A percentile compares a stretch with the other conserved stretches of the same genome.
Conservation (phyloP, 2,888 invertebrate genomes). For the Ariolimax columbianus region DNA sequence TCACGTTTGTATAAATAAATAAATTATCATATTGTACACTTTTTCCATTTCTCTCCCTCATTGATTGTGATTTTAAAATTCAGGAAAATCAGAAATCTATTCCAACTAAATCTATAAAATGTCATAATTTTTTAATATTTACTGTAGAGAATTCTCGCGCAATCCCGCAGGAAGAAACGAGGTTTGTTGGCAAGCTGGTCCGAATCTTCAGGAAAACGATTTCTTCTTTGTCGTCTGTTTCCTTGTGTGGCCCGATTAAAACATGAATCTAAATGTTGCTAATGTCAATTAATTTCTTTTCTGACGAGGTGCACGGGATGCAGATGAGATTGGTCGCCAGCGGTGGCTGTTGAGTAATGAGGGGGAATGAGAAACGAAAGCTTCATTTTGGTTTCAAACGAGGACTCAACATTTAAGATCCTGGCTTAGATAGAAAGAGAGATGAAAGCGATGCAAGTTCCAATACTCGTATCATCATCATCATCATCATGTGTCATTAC, state of each 20-base stretch:
- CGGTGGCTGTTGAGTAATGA: background rate
- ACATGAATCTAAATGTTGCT: constrained; percentile 5
- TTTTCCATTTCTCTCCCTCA: too few species aligned
- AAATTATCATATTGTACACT: too few species aligned
- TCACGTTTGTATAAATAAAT: too few species aligned
- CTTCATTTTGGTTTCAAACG: background rate
- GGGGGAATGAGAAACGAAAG: background rate
- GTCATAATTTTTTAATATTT: too few species aligned
- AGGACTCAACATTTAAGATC: too few species aligned
- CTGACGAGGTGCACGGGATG: background rate
- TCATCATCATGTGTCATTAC: too few species aligned
- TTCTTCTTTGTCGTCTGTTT: background rate
- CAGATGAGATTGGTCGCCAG: background rate
- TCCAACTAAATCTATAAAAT: too few species aligned
- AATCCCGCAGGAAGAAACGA: background rate
- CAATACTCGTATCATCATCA: too few species aligned
- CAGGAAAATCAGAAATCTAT: too few species aligned
- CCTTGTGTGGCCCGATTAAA: constrained; percentile 2
- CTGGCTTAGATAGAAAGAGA: too few species aligned
- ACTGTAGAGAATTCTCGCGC: background rate
- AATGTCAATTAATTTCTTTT: background rate
- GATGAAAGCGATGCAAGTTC: too few species aligned
- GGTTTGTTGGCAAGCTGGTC: background rate
- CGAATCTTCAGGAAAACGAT: background rate
- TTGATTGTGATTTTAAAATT: too few species aligned